These are phyloP conservation scores for Euspilapteryx auroguttella DNA, from an alignment of 2,888 invertebrate genomes.

Conservation along the genomic window DNA sequence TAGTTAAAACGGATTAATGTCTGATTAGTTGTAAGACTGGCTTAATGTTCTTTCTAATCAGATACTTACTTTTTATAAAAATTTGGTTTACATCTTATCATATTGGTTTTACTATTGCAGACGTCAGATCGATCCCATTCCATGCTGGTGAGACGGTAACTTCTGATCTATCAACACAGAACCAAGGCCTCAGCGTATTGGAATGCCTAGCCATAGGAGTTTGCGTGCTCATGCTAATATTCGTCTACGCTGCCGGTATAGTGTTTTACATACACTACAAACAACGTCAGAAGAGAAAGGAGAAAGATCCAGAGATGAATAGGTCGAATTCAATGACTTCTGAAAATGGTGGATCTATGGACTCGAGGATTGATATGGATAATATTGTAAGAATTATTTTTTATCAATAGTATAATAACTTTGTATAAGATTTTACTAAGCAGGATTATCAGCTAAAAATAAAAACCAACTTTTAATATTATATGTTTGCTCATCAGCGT, in stretches of 20 bases:
- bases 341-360: conserved; percentile 33
- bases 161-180: conserved; percentile 48
- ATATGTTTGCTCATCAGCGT: too few species aligned
- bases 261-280: conserved; percentile 78
- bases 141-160: conserved; percentile 62
- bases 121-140: conserved; percentile 79
- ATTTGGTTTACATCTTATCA: too few species aligned
- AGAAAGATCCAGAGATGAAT: conserved; percentile 38
- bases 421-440: too few species aligned
- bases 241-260: conserved; percentile 83
- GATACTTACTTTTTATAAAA: too few species aligned
- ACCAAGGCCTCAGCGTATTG: conserved; percentile 68
- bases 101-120: too few species aligned
- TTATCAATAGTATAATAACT: neutral
- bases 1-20: too few species aligned
- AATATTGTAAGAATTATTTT: conserved; percentile 30
- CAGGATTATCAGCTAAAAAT: too few species aligned
- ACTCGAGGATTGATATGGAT: conserved; percentile 40
- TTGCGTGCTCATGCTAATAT: conserved; percentile 74
- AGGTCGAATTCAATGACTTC: conserved; percentile 27
- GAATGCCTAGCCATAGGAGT: conserved; percentile 82
- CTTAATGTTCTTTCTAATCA: too few species aligned
- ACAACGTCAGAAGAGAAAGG: conserved; percentile 63
- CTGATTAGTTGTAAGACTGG: too few species aligned
- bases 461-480: too few species aligned